Conservation (phyloP, 2,888 invertebrate species). For the Cryptocephalus primarius region DNA sequence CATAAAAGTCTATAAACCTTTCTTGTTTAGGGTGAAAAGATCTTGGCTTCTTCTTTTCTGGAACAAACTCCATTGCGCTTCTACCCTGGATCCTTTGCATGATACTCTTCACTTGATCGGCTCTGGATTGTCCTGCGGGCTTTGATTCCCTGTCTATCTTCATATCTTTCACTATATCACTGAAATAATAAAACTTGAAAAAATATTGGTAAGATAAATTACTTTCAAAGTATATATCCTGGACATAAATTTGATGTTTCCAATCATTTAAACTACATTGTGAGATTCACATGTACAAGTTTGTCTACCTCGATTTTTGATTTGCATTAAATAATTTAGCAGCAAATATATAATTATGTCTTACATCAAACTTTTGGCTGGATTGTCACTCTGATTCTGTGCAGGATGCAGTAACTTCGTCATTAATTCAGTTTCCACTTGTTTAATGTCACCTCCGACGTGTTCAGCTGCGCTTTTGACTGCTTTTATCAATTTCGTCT, state of each 20-base stretch:
- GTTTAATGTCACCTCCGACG: constrained; percentile 54
- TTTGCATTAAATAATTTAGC: too few species aligned
- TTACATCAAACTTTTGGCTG: constrained; percentile 3
- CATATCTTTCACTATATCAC: constrained; percentile 66
- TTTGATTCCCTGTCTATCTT: constrained; percentile 55
- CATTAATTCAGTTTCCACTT: constrained; percentile 64
- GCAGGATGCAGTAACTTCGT: constrained; percentile 50
- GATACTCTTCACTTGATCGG: constrained; percentile 41
- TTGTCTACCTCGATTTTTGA: too few species aligned
- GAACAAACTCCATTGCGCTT: too few species aligned
- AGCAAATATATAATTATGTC: neutral
- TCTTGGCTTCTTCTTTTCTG: neutral
- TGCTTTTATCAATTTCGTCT: constrained; percentile 44
- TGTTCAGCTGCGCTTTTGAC: constrained; percentile 61
- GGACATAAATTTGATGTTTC: neutral
- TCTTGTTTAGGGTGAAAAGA: too few species aligned
- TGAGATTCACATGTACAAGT: too few species aligned
- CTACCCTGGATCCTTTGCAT: constrained; percentile 6
- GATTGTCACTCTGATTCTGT: constrained; percentile 14
- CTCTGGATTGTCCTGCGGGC: constrained; percentile 35
- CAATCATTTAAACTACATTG: too few species aligned
- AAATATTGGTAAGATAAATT: neutral
- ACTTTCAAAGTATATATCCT: neutral
- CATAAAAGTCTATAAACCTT: too few species aligned
- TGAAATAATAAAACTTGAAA: constrained; percentile 24